Evolutionary conservation across 2,797 vertebrate genomes (phyloP), one percentile per base, ranked within the genome.

Genomic region (Sebastiscus tertius): DNA sequence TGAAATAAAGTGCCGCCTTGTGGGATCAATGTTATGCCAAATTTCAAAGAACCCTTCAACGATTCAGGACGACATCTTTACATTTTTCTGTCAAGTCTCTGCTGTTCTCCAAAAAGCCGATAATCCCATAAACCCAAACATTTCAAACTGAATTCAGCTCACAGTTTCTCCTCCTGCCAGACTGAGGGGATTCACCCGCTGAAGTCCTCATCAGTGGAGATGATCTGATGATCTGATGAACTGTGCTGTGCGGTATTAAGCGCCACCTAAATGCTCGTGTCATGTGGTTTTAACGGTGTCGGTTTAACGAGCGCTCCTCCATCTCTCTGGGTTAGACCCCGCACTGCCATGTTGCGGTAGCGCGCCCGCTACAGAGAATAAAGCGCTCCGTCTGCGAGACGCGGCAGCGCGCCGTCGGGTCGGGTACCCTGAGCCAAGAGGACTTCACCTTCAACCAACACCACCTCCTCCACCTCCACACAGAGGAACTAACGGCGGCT

Each of bases 241-340:
- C 62, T 52, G 73, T 46, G 79, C 46, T 8, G 75, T 72, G 46
- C 46, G 46, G 46, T 49, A 49, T 49, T 20, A 54, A 67, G 77
- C 79, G 76, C 78, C 92, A 75, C 75, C 83, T 84, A 39, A 81
- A 84, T 2, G 65, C 73, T 75, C 5, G 75, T 86, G 90, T 88
- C 89, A 84, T 66, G 91, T 73, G 86, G 87, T 89, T 42, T 16
- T 67, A 79, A 84, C 87, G 36, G 83, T 95, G 94, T 93, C 93
- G 95, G 93, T 91, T 92, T 86, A 93, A 87, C 36, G 84, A 78
- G 73, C 80, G 87, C 92, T 91, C 92, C 8, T 49, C 64, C 39
- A 42, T 92, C 93, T 78, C 86, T 89, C 71, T 82, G 86, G 83
- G 66, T 87, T 63, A 83, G 83, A 89, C 85, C 89, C 83, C 49